A percentile compares a stretch with the other conserved stretches of the same genome.
Evolutionary conservation across 2,113 vertebrate species (phyloP).

Genomic region (Coryphaenoides rupestris): DNA sequence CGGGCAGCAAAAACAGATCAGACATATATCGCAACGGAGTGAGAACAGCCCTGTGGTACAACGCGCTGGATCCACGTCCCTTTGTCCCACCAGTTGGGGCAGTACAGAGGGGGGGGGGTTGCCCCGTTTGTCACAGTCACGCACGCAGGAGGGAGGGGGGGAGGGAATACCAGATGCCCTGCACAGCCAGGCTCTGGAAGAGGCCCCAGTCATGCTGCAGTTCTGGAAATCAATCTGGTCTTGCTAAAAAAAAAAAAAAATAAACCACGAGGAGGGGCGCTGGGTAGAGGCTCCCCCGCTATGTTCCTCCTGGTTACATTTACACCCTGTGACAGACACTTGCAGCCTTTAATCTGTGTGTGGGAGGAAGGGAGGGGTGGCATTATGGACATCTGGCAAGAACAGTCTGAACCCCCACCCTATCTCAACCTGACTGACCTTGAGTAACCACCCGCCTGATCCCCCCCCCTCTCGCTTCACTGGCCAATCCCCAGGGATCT

Average conservation of each 20-base stretch:
- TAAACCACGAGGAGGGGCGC: neutral
- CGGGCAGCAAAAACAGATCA: neutral
- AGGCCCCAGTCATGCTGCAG: neutral
- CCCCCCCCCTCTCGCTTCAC: constrained; percentile 25
- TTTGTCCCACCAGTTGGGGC: neutral
- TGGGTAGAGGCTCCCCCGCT: constrained; percentile 4
- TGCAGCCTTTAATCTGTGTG: constrained; percentile 18
- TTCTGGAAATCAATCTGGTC: constrained; percentile 33
- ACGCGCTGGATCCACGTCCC: neutral
- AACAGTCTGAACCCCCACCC: constrained; percentile 48
- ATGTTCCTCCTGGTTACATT: constrained; percentile 50
- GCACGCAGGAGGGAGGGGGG: neutral
- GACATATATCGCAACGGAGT: neutral
- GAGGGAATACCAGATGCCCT: constrained; percentile 23
- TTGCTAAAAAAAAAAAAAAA: constrained; percentile 35
- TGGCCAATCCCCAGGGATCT: constrained; percentile 25
- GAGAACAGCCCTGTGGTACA: neutral
- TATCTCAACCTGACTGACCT: constrained; percentile 40
- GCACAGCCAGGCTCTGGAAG: constrained; percentile 6
- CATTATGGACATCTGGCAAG: constrained; percentile 69
- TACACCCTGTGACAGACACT: constrained; percentile 38
- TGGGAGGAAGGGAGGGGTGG: constrained; percentile 58
- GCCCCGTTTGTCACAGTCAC: constrained; percentile 6
- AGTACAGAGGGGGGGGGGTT: neutral
- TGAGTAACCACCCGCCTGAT: constrained; percentile 28